Conservation (phyloP, 1,140 invertebrate species). For the Doryteuthis pealeii region DNA sequence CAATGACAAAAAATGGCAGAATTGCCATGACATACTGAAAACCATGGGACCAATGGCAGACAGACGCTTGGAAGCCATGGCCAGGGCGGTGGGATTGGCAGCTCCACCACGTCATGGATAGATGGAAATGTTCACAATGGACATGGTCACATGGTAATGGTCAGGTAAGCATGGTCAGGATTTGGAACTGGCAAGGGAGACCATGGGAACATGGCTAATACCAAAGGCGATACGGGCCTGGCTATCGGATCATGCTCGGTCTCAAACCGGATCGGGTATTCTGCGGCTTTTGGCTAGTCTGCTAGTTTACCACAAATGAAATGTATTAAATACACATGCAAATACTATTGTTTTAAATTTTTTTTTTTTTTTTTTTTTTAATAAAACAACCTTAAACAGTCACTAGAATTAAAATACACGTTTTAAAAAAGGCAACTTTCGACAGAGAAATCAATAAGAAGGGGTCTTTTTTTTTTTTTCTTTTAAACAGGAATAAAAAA, state of each 20-base stretch:
- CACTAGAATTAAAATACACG: neutral
- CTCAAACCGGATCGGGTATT: conserved; percentile 8
- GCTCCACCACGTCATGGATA: conserved; percentile 9
- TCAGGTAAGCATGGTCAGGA: conserved; percentile 18
- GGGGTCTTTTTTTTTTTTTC: too few relatives aligned
- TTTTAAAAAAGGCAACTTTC: too few relatives aligned
- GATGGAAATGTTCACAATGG: conserved; percentile 11
- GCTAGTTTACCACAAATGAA: conserved; percentile 17
- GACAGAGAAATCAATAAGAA: too few relatives aligned
- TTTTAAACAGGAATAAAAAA: too few relatives aligned
- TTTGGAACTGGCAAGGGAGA: conserved; percentile 16
- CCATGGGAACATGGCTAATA: conserved; percentile 10
- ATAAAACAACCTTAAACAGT: conserved; percentile 11
- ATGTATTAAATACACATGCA: conserved; percentile 10
- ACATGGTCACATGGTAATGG: conserved; percentile 15
- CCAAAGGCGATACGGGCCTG: conserved; percentile 14
- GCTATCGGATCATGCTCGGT: conserved; percentile 14
- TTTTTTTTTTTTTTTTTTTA: too few relatives aligned
- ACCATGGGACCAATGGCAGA: conserved; percentile 19
- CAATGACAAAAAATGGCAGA: neutral
- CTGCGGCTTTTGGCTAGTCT: conserved; percentile 9
- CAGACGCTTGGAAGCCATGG: conserved; percentile 21
- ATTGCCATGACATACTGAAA: conserved; percentile 18
- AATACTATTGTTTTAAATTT: too few relatives aligned
- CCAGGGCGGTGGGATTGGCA: conserved; percentile 19